Conservation (phyloP, 92 coral and sea anemone genomes). For the Nematostella vectensis region DNA sequence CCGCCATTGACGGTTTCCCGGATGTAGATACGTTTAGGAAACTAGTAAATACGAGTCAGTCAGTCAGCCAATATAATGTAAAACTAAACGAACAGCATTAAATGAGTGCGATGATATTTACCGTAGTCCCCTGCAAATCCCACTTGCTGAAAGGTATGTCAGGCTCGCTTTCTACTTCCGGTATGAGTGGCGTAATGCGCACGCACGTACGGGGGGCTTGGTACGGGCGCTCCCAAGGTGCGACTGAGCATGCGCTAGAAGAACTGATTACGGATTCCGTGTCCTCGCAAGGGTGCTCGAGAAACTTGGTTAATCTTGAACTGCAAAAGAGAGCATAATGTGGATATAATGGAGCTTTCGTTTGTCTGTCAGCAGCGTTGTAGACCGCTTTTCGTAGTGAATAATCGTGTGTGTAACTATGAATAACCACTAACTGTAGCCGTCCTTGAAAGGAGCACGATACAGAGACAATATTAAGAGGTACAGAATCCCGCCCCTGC, state of each 20-base stretch:
- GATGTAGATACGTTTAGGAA: conserved; percentile 62
- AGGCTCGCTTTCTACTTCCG: conserved; percentile 1
- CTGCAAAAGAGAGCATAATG: conserved; percentile 1
- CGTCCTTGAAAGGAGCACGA: too few relatives aligned
- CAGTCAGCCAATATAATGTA: neutral
- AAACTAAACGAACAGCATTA: too few relatives aligned
- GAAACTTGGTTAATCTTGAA: conserved; percentile 9
- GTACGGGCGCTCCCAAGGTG: conserved; percentile 1
- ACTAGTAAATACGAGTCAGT: conserved; percentile 16
- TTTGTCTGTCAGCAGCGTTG: too few relatives aligned
- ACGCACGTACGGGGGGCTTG: neutral
- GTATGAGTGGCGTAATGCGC: neutral
- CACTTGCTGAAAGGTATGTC: conserved; percentile 7
- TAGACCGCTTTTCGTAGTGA: too few relatives aligned
- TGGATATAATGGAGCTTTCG: too few relatives aligned
- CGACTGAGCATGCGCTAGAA: neutral
- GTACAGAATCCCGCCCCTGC: too few relatives aligned
- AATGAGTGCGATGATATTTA: neutral
- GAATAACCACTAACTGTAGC: too few relatives aligned
- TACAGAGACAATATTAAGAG: too few relatives aligned
- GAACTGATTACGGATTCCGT: conserved; percentile 1
- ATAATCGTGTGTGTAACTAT: too few relatives aligned
- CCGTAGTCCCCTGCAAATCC: conserved; percentile 13
- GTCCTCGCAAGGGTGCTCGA: neutral
- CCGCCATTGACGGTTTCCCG: conserved; percentile 52